phyloP scores from a whole-genome alignment of 2,113 vertebrate species.

The Phylloscopus trochiloides region DNA sequence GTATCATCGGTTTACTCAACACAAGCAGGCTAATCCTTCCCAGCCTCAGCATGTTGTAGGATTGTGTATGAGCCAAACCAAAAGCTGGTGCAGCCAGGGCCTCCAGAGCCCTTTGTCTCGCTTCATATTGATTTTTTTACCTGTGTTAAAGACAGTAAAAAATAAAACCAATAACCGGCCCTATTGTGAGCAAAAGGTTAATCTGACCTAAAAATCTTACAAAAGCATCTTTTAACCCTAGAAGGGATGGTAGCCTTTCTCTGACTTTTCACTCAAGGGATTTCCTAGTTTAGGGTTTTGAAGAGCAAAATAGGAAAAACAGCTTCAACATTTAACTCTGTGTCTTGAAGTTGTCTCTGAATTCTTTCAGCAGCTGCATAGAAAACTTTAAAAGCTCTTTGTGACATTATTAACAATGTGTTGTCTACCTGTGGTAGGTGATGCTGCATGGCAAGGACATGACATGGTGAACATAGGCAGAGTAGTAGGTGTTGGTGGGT shows the following conservation, averaged over 20 bases:
- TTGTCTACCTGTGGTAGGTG: background rate
- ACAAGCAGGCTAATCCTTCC: slow-evolving; percentile 84
- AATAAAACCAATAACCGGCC: slow-evolving; percentile 71
- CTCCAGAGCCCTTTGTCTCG: slow-evolving; percentile 77
- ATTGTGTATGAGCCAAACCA: slow-evolving; percentile 75
- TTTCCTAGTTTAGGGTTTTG: slow-evolving; percentile 60
- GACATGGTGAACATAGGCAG: background rate
- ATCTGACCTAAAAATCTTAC: slow-evolving; percentile 80
- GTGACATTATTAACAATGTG: background rate
- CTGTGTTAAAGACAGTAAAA: slow-evolving; percentile 76
- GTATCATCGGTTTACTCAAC: slow-evolving; percentile 86
- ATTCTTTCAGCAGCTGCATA: slow-evolving; percentile 1
- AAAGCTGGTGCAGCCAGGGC: slow-evolving; percentile 72
- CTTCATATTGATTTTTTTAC: slow-evolving; percentile 78
- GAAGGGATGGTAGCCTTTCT: slow-evolving; percentile 52
- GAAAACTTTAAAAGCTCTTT: slow-evolving; percentile 6
- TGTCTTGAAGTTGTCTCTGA: slow-evolving; percentile 19
- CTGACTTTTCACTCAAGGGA: slow-evolving; percentile 54
- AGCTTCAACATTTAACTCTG: slow-evolving; percentile 44
- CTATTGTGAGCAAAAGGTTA: slow-evolving; percentile 80
- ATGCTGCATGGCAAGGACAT: background rate
- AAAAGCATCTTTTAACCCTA: slow-evolving; percentile 80
- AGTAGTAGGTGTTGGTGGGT: background rate
- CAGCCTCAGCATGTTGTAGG: slow-evolving; percentile 80
- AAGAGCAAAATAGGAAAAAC: slow-evolving; percentile 60